Evolutionary conservation across 2,888 invertebrate species (phyloP).

Genomic region (Micropterix aruncella): DNA sequence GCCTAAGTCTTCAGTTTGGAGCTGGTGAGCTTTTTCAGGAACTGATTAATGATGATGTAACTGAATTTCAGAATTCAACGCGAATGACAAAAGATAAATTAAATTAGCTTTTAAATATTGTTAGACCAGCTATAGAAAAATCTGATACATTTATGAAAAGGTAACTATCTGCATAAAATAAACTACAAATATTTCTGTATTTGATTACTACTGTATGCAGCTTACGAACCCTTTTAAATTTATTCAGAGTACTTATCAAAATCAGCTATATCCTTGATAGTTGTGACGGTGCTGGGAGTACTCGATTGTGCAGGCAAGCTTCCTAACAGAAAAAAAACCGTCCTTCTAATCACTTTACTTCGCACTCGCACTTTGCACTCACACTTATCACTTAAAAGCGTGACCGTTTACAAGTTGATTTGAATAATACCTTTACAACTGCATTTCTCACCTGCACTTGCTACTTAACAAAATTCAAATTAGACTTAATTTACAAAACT

Average conservation of each 20-base stretch:
- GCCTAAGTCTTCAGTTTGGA: background rate
- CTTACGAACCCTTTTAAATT: background rate
- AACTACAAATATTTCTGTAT: background rate
- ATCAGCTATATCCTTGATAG: background rate
- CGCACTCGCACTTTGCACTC: no score
- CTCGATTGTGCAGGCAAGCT: background rate
- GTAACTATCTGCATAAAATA: background rate
- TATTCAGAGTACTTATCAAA: background rate
- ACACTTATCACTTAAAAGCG: no score
- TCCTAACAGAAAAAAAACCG: background rate
- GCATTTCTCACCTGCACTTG: background rate
- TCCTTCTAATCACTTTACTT: background rate
- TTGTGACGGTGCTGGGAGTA: background rate
- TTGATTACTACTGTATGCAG: background rate
- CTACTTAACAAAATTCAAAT: background rate
- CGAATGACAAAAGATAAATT: background rate
- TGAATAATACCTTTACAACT: background rate
- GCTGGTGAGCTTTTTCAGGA: constrained; percentile 1
- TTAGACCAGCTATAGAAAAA: background rate
- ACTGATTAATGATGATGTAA: background rate
- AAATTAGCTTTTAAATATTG: background rate
- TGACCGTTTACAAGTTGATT: background rate
- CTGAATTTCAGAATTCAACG: background rate
- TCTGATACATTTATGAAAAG: background rate
- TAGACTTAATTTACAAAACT: no score